Evolutionary conservation across 2,113 vertebrate genomes (phyloP).

Genomic region (Pollimyrus isidori): DNA sequence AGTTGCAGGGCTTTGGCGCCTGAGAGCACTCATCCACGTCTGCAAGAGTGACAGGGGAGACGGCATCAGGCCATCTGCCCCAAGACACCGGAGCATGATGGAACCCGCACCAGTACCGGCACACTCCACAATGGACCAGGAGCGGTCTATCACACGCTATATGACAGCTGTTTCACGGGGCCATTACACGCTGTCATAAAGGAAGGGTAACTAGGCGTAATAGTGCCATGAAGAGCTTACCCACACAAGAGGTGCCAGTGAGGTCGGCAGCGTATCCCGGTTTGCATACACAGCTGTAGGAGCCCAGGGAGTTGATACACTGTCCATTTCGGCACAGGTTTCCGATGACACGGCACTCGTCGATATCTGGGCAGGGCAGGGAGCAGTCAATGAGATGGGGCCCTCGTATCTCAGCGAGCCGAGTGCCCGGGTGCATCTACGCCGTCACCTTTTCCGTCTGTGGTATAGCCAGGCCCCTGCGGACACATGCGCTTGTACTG

Average conservation of each 20-base stretch:
- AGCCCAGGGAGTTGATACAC: conserved; percentile 79
- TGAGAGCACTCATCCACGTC: conserved; percentile 92
- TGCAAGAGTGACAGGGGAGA: conserved; percentile 42
- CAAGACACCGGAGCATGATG: not conserved
- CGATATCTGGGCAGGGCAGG: conserved; percentile 69
- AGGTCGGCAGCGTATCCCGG: conserved; percentile 83
- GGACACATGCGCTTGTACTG: conserved; percentile 93
- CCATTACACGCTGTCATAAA: not conserved
- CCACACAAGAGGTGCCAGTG: conserved; percentile 74
- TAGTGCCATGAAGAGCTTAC: conserved; percentile 53
- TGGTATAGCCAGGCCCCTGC: conserved; percentile 80
- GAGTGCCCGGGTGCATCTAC: no score
- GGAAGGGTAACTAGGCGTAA: not conserved
- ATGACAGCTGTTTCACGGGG: not conserved
- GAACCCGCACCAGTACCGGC: not conserved
- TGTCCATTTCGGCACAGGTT: conserved; percentile 85
- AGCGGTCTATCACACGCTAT: not conserved
- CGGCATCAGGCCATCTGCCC: not conserved
- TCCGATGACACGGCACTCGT: conserved; percentile 90
- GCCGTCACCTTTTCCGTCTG: conserved; percentile 76
- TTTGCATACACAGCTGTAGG: conserved; percentile 79
- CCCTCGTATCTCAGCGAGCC: not conserved
- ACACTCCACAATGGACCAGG: not conserved
- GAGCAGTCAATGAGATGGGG: not conserved
- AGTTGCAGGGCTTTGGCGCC: conserved; percentile 96